phyloP scores from a whole-genome alignment of 2,888 invertebrate species.

The Amiota mariae region DNA sequence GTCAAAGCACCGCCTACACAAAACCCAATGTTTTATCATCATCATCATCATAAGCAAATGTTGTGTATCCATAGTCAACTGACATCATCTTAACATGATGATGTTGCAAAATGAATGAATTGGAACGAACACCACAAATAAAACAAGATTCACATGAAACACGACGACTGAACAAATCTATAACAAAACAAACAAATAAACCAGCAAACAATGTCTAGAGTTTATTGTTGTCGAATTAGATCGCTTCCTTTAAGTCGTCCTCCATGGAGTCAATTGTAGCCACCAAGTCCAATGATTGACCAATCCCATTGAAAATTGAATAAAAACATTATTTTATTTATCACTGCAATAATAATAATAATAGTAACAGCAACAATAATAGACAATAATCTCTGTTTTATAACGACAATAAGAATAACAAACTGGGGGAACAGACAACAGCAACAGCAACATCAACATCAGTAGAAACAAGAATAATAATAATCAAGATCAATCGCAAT shows the following conservation, averaged over 20 bases:
- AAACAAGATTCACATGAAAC: too few relatives aligned
- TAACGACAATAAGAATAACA: too few relatives aligned
- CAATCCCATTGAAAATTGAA: slow-evolving; percentile 57
- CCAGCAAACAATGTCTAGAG: not conserved
- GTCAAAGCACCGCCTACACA: too few relatives aligned
- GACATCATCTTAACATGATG: too few relatives aligned
- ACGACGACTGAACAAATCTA: not conserved
- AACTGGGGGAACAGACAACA: slow-evolving; percentile 32
- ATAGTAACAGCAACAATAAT: slow-evolving; percentile 43
- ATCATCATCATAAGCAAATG: too few relatives aligned
- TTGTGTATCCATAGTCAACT: too few relatives aligned
- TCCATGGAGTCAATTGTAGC: not conserved
- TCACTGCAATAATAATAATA: slow-evolving; percentile 43
- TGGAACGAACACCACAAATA: too few relatives aligned
- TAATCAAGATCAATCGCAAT: slow-evolving; percentile 67
- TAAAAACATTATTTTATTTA: slow-evolving; percentile 62
- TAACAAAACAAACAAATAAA: not conserved
- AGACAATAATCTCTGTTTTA: slow-evolving; percentile 42
- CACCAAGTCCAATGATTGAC: slow-evolving; percentile 37
- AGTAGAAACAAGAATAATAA: slow-evolving; percentile 50
- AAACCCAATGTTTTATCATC: too few relatives aligned
- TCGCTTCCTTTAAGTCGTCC: not conserved
- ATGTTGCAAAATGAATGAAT: too few relatives aligned
- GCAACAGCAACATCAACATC: slow-evolving; percentile 10
- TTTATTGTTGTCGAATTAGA: not conserved